A percentile compares a stretch with the other conserved stretches of the same genome.
phyloP scores from a whole-genome alignment of 2,888 invertebrate genomes.

The Stramonita haemastoma region DNA sequence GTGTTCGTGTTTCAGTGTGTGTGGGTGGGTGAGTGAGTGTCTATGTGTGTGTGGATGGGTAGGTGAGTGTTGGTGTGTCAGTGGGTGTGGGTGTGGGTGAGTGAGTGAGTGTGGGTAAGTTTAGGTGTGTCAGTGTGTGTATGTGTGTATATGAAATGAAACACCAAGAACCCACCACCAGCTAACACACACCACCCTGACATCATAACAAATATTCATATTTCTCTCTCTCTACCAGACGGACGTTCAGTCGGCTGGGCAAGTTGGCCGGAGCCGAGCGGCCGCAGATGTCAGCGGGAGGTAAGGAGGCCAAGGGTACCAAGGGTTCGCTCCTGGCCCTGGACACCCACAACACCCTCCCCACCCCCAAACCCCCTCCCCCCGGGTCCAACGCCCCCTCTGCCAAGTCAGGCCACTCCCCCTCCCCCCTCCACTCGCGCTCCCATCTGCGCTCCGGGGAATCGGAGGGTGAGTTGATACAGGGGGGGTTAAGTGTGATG shows the following conservation, averaged over 20 bases:
- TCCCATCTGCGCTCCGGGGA: conserved; percentile 37
- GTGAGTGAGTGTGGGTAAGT: neutral
- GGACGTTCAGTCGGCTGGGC: conserved; percentile 66
- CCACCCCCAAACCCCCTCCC: conserved; percentile 33
- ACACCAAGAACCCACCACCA: no score
- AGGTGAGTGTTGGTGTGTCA: neutral
- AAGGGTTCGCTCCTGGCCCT: conserved; percentile 47
- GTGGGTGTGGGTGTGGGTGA: neutral
- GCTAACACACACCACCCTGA: no score
- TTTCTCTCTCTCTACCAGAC: conserved; percentile 20
- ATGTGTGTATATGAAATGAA: no score
- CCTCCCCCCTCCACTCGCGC: conserved; percentile 28
- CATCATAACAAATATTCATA: no score
- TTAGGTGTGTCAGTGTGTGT: no score
- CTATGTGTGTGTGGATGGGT: neutral
- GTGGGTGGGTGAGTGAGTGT: neutral
- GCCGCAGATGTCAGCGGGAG: conserved; percentile 47
- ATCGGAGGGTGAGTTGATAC: conserved; percentile 39
- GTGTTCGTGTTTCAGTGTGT: neutral
- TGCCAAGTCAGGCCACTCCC: conserved; percentile 25
- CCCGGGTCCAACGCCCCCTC: conserved; percentile 29
- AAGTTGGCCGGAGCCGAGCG: conserved; percentile 62
- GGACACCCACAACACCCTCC: conserved; percentile 20
- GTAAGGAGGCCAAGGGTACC: conserved; percentile 55
- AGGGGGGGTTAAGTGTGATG: neutral